phyloP scores from a whole-genome alignment of 2,888 invertebrate species.

The Cosmopolites sordidus region DNA sequence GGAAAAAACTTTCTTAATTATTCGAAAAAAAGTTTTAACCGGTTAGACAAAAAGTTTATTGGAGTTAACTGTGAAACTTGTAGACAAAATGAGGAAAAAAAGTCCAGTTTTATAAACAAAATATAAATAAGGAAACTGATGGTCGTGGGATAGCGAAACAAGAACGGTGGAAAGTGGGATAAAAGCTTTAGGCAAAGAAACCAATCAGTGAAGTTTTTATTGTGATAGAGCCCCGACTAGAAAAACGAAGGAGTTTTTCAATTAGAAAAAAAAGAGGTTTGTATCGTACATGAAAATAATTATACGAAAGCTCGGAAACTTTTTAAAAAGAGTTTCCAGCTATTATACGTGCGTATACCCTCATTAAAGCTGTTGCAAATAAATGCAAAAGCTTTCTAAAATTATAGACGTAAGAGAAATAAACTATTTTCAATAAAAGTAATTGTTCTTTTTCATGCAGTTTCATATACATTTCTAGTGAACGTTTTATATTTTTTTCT shows the following conservation, averaged over 20 bases:
- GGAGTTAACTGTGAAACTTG: slow-evolving; percentile 2
- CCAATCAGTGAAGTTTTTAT: slow-evolving; percentile 16
- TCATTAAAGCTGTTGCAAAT: too few relatives aligned
- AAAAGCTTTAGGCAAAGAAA: slow-evolving; percentile 8
- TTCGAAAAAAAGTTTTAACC: slow-evolving; percentile 1
- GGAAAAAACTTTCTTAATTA: slow-evolving; percentile 4
- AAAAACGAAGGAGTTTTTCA: slow-evolving; percentile 6
- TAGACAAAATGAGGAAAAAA: slow-evolving; percentile 2
- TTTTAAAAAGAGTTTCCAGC: not conserved
- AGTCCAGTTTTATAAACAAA: slow-evolving; percentile 10
- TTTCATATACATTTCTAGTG: too few relatives aligned
- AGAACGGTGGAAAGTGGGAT: slow-evolving; percentile 7
- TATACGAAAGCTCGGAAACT: not conserved
- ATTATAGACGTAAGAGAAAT: too few relatives aligned
- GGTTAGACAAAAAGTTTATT: slow-evolving; percentile 3
- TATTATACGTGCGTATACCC: not conserved
- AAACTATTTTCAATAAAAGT: too few relatives aligned
- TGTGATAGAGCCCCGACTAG: slow-evolving; percentile 5
- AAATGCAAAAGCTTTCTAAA: too few relatives aligned
- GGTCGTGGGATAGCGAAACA: slow-evolving; percentile 6
- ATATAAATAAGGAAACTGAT: slow-evolving; percentile 13
- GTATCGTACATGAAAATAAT: not conserved
- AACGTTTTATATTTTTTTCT: too few relatives aligned
- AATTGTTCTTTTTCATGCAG: too few relatives aligned
- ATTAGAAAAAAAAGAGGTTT: not conserved